Evolutionary conservation across 2,797 vertebrate genomes (phyloP).

Genomic region (Lepus townsendii): DNA sequence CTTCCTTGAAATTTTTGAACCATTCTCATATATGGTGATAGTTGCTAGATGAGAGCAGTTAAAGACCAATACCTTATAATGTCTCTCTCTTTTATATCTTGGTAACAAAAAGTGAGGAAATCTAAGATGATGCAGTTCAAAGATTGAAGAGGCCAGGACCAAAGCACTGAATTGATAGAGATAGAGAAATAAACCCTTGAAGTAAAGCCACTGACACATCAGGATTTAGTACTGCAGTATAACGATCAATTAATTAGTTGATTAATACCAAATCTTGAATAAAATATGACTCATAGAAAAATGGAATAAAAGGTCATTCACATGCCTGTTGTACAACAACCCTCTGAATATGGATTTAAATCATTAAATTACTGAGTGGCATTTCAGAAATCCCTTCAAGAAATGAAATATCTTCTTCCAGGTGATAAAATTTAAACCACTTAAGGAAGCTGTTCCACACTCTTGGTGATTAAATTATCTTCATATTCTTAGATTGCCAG

Average conservation of each 20-base stretch:
- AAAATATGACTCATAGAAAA: conserved; percentile 9
- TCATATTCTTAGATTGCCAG: too few relatives aligned
- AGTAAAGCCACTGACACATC: neutral
- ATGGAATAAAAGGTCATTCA: neutral
- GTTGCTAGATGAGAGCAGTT: neutral
- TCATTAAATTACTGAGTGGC: neutral
- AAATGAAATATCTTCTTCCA: neutral
- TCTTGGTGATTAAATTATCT: neutral
- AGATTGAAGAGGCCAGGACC: neutral
- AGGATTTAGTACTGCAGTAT: conserved; percentile 41
- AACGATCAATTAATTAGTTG: conserved; percentile 3
- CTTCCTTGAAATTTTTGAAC: too few relatives aligned
- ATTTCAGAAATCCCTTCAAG: neutral
- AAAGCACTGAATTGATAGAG: neutral
- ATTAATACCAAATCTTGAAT: neutral
- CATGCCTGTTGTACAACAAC: neutral
- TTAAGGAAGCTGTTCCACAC: neutral
- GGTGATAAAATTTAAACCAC: conserved; percentile 10
- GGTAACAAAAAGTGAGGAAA: neutral
- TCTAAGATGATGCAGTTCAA: neutral
- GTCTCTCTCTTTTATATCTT: neutral
- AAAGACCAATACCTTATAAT: neutral
- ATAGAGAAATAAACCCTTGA: neutral
- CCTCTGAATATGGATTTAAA: neutral
- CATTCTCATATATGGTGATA: too few relatives aligned